Base-by-base conservation (phyloP, 2,113 vertebrate species). In the Podarcis raffonei region DNA sequence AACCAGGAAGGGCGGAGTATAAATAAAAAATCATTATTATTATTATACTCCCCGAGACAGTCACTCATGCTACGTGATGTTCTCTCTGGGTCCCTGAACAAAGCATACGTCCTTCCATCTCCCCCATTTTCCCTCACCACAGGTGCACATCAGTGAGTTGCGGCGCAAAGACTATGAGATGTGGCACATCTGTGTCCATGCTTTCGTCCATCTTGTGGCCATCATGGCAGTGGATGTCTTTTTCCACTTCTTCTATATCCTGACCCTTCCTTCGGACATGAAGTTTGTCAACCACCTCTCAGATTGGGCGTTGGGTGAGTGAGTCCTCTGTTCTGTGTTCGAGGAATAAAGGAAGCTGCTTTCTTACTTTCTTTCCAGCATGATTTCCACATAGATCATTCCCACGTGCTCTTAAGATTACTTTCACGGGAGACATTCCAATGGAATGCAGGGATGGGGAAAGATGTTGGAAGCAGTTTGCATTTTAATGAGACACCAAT, bases 241-340 rank as follows among this genome's bases (percentile, higher is more conserved):
- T 93, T 98, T 99, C 92, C 99, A 99, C 82, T 99, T 98, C 96
- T 97, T 99, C 97, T 99, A 99, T 97, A 98, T 99, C 95, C 97
- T 98, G 89, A 98, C 98, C 92, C 98, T 99, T 86, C 98, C 99
- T 53, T 95, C 93, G 0, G 98, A 99, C 95, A 90, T 98, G 92
- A 98, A 98, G 96, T 97, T 99, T 0, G 89, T 98, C 62, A 98
- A 86, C 89, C 97, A 97, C 59, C 96, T 98, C 93, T 98, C 98
- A 0, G 99, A 99, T 95, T 99, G 99, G 95, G 97, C 98, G 35
- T 84, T 99, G 16, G 98, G 99, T 99, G 90, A 89, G 97, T 97
- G 81, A 13, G 27, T 1, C 0, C 69, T 23, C 25, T 3, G 2
- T 1, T 30, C 23, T 25, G 62, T 11, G 13, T 0, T 5, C 8